Evolutionary conservation across 2,113 vertebrate species (phyloP).

Genomic region (Gorilla gorilla): DNA sequence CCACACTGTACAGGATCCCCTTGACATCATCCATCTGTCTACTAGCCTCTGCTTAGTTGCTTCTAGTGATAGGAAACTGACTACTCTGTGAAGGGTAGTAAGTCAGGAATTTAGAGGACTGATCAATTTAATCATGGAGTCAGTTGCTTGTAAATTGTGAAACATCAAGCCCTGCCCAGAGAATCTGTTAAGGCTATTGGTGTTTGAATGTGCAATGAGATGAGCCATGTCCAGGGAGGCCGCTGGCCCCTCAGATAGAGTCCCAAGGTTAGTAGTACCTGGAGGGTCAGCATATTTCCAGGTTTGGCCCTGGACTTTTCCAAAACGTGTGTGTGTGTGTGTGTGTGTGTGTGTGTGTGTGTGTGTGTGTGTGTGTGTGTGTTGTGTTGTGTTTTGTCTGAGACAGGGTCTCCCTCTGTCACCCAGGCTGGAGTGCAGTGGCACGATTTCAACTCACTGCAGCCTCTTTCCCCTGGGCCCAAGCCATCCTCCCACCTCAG

Average conservation of each 20-base stretch:
- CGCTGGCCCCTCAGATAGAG: accelerated
- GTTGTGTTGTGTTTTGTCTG: too few relatives aligned
- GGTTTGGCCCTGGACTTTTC: background rate
- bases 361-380: too few relatives aligned
- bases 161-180: background rate
- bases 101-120: background rate
- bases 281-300: background rate
- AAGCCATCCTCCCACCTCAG: too few relatives aligned
- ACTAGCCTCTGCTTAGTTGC: background rate
- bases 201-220: background rate
- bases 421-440: too few relatives aligned
- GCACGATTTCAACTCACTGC: too few relatives aligned
- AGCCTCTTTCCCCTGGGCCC: too few relatives aligned
- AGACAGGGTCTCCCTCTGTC: too few relatives aligned
- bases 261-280: background rate
- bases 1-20: background rate
- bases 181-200: too few relatives aligned
- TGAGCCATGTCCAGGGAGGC: background rate
- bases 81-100: background rate
- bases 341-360: too few relatives aligned
- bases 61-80: background rate
- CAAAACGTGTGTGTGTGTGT: background rate
- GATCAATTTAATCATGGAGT: background rate
- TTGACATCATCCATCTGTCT: background rate
- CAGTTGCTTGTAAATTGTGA: too few relatives aligned